Percentiles rank a stretch among this genome's conserved stretches.
phyloP scores from a whole-genome alignment of 1,140 invertebrate species.

The Drosophila sucinea region DNA sequence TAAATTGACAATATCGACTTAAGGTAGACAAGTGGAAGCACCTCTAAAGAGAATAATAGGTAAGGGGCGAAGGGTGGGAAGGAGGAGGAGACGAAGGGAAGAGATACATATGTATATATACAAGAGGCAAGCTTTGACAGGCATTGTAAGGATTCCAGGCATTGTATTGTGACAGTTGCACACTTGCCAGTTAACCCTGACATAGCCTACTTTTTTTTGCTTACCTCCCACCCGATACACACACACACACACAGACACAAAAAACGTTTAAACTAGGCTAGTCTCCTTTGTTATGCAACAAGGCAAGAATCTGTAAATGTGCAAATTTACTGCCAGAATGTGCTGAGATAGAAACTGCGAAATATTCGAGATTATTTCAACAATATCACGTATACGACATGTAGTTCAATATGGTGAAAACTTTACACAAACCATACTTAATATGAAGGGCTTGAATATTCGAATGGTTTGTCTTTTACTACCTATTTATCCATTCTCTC shows the following conservation, averaged over 20 bases:
- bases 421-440: background rate
- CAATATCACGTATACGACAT: background rate
- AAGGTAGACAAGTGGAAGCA: slow-evolving; percentile 19
- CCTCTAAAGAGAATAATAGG: slow-evolving; percentile 9
- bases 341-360: background rate
- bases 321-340: background rate
- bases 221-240: background rate
- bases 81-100: background rate
- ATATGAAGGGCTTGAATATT: slow-evolving; percentile 32
- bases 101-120: background rate
- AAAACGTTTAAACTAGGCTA: slow-evolving; percentile 16
- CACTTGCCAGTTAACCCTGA: slow-evolving; percentile 28
- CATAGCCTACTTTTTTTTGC: slow-evolving; percentile 38
- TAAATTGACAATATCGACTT: slow-evolving; percentile 72
- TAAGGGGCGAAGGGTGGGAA: background rate
- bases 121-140: slow-evolving; percentile 17
- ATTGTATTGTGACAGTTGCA: slow-evolving; percentile 28
- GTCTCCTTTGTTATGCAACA: slow-evolving; percentile 2
- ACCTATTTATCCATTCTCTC: slow-evolving; percentile 9
- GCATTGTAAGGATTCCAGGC: slow-evolving; percentile 33
- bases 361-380: background rate
- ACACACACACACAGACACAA: slow-evolving; percentile 19
- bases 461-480: slow-evolving; percentile 42
- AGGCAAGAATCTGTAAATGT: background rate
- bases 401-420: background rate